These are phyloP conservation scores for Sicus ferrugineus DNA, from an alignment of 2,888 invertebrate species.

Conservation along the genomic window DNA sequence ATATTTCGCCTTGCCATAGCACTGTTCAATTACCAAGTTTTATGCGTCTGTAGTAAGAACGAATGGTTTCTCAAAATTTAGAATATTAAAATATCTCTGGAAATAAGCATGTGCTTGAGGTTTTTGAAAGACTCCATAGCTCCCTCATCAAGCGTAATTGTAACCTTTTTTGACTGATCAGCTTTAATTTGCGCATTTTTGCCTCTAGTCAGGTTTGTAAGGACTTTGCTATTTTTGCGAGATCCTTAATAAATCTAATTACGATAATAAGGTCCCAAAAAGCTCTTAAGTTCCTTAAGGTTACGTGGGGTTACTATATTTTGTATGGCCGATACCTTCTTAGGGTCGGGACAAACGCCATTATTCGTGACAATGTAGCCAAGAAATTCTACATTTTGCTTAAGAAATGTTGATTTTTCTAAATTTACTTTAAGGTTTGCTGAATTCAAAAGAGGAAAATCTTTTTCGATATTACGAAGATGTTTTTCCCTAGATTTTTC, in stretches of 20 bases:
- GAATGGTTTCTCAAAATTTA: slow-evolving; percentile 39
- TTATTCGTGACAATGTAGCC: slow-evolving; percentile 5
- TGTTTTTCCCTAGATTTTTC: slow-evolving; percentile 33
- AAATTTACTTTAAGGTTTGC: not conserved
- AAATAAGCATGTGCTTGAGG: slow-evolving; percentile 31
- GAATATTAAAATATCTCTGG: slow-evolving; percentile 37
- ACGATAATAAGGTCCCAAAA: slow-evolving; percentile 31
- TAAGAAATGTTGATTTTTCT: slow-evolving; percentile 3
- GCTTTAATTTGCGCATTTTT: slow-evolving; percentile 30
- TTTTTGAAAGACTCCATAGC: slow-evolving; percentile 31
- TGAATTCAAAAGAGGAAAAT: slow-evolving; percentile 27
- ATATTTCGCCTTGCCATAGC: slow-evolving; percentile 34
- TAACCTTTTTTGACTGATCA: slow-evolving; percentile 31
- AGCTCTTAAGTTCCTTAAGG: slow-evolving; percentile 35
- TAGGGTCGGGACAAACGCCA: slow-evolving; percentile 24
- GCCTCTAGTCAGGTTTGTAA: slow-evolving; percentile 31
- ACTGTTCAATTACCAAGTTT: slow-evolving; percentile 36
- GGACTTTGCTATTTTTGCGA: slow-evolving; percentile 30
- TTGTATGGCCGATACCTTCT: slow-evolving; percentile 25
- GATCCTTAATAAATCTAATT: slow-evolving; percentile 35
- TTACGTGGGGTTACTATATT: not conserved
- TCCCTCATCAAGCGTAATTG: slow-evolving; percentile 20
- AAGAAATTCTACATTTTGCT: slow-evolving; percentile 2
- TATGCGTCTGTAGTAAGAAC: slow-evolving; percentile 41
- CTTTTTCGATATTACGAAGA: slow-evolving; percentile 31